Evolutionary conservation across 2,113 vertebrate genomes (phyloP), one percentile per base, ranked within the genome.

Genomic region (Ahaetulla prasina): DNA sequence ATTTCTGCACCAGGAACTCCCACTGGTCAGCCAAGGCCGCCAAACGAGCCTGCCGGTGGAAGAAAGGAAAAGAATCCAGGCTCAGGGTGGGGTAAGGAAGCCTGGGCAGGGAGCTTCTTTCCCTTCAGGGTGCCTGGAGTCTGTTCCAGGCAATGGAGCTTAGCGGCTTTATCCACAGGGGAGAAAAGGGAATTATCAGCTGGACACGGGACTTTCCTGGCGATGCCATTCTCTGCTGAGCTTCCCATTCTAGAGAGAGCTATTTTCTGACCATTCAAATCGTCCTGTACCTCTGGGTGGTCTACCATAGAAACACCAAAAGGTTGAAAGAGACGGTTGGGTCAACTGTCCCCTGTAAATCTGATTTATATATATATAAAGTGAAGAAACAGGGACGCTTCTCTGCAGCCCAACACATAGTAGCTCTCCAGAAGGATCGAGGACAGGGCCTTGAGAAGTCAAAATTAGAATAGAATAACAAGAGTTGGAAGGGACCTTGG

Each of bases 1-100:
- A 99, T 92, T 99, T 99, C 96, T 99, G 98, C 43, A 99, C 99
- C 87, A 99, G 98, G 98, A 99, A 99, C 91, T 99, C 98, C 99
- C 99, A 99, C 93, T 99, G 99, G 92, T 99, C 99, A n/a, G 98
- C 98, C 60, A 99, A 97, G 50, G 99, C 98, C 27, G 95, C 98
- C 8, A 99, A 97, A 4, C 99, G 99, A 12, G 96, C 98, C 99
- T 99, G 92, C 60, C 74, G 8, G 12, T 0, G 45, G 45, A 47
- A 53, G 0, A 6, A 50, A 49, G 23, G 22, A 90, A 54, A 22
- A 2, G 80, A 8, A 92, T 0, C 30, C 12, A 60, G 11, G n/a
- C 20, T 20, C 53, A 49, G 23, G 86, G 0, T 0, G 2, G 18
- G n/a, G 45, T 85, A 49, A 7, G 30, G 0, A 0, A 1, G 25